Evolutionary conservation across 2,113 vertebrate genomes (phyloP).

Genomic region (Tiliqua scincoides): DNA sequence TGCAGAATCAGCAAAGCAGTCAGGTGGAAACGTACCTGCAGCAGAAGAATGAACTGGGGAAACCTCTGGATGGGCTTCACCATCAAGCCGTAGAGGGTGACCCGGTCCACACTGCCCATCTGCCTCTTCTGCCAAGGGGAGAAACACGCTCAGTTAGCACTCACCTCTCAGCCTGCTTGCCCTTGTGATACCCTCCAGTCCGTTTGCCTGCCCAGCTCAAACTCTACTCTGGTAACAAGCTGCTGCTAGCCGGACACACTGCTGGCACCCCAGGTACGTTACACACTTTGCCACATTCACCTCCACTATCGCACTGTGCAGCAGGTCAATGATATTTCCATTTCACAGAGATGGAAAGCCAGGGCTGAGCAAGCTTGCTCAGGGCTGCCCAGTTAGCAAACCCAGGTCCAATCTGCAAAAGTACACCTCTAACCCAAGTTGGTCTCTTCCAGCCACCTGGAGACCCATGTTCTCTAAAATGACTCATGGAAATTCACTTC

Average conservation of each 20-base stretch:
- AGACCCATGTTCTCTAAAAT: neutral
- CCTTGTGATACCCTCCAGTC: too few species aligned
- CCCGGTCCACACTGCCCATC: conserved; percentile 88
- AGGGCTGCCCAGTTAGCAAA: neutral
- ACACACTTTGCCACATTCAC: neutral
- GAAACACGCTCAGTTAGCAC: accelerated
- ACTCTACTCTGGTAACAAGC: neutral
- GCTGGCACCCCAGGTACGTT: too few species aligned
- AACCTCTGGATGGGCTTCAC: conserved; percentile 97
- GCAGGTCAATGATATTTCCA: too few species aligned
- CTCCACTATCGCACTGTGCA: neutral
- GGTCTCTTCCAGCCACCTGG: neutral
- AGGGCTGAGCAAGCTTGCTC: neutral
- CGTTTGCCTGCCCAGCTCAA: neutral
- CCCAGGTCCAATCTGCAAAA: too few species aligned
- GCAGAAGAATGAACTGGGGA: conserved; percentile 95
- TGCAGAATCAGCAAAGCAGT: too few species aligned
- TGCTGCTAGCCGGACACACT: too few species aligned
- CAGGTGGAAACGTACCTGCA: conserved; percentile 81
- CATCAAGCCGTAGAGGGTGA: conserved; percentile 95
- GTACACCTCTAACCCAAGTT: neutral
- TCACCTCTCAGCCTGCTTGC: neutral
- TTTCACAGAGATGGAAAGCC: neutral
- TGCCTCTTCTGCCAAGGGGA: conserved; percentile 84
- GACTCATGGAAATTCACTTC: neutral